A percentile compares a stretch with the other conserved stretches of the same genome.
These are phyloP conservation scores for Enteromius treurensis DNA, from an alignment of 2,797 vertebrate species.

Conservation along the genomic window DNA sequence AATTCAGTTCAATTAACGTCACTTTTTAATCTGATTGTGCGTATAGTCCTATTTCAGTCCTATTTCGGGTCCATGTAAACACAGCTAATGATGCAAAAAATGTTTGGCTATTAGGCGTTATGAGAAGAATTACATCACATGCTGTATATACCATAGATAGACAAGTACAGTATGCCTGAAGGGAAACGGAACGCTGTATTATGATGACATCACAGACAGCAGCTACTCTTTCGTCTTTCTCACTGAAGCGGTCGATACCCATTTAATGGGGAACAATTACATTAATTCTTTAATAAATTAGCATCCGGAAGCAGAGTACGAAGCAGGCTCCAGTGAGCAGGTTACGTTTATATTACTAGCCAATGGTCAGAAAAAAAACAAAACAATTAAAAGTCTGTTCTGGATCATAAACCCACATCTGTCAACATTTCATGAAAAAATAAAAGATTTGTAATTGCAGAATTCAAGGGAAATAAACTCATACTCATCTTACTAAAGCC, in stretches of 20 bases:
- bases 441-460: neutral
- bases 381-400: neutral
- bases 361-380: neutral
- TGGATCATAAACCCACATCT: neutral
- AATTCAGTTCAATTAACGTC: no score
- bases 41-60: no score
- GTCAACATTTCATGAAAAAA: neutral
- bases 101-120: neutral
- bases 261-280: conserved; percentile 68
- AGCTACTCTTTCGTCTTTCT: conserved; percentile 42
- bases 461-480: conserved; percentile 5
- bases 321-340: neutral
- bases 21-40: no score
- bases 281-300: conserved; percentile 68
- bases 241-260: conserved; percentile 64
- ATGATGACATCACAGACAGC: conserved; percentile 48
- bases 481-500: neutral
- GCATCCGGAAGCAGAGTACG: conserved; percentile 36
- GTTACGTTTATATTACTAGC: neutral
- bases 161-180: neutral
- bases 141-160: neutral
- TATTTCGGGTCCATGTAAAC: no score
- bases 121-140: neutral
- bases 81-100: neutral
- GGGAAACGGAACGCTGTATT: neutral